A percentile compares a stretch with the other conserved stretches of the same genome.
phyloP scores from a whole-genome alignment of 2,113 vertebrate genomes.

The Eulemur macaco region DNA sequence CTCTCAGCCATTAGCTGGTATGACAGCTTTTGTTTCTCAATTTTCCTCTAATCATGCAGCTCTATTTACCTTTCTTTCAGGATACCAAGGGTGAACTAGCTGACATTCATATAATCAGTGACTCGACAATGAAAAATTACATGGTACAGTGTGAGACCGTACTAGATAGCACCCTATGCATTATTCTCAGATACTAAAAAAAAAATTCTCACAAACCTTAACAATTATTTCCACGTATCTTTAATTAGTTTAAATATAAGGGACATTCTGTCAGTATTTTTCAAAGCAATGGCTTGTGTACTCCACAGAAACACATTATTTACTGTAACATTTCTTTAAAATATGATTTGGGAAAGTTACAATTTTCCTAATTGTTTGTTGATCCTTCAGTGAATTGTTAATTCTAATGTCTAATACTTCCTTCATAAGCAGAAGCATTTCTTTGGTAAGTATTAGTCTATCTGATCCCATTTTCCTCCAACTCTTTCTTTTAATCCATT shows the following conservation, averaged over 20 bases:
- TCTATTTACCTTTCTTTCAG: not conserved
- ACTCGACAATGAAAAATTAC: not conserved
- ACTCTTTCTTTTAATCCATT: not conserved
- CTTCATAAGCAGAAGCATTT: not conserved
- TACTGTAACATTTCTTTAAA: not conserved
- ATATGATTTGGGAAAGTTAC: not conserved
- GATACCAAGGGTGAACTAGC: not conserved
- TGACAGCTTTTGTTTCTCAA: not conserved
- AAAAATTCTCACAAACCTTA: not conserved
- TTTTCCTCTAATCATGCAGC: not conserved
- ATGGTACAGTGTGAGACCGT: not conserved
- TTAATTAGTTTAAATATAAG: conserved; percentile 9
- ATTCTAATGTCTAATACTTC: not conserved
- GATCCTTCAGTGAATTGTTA: not conserved
- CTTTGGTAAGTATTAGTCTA: not conserved
- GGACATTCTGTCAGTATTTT: not conserved
- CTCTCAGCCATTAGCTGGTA: not conserved
- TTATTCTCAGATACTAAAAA: not conserved
- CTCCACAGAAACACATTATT: not conserved
- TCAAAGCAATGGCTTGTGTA: not conserved
- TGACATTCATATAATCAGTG: not conserved
- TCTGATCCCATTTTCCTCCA: not conserved
- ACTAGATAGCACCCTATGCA: not conserved
- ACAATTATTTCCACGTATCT: not conserved
- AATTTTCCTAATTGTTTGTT: not conserved